Percentiles rank a stretch among this genome's conserved stretches.
These are phyloP conservation scores for Paratilapia polleni DNA, from an alignment of 2,113 vertebrate genomes.

Conservation along the genomic window DNA sequence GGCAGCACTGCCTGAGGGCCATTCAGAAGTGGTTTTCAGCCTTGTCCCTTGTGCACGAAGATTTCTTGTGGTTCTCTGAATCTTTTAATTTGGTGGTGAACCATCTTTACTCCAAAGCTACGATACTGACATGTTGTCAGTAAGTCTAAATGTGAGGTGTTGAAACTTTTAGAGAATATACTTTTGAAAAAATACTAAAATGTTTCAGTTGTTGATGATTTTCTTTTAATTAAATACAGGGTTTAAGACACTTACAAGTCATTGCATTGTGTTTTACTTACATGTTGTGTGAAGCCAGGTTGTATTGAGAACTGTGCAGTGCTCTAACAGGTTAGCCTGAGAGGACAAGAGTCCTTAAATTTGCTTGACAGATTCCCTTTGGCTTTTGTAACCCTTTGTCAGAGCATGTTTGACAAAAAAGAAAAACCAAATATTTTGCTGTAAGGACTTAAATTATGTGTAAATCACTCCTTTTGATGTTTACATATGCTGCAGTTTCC, in stretches of 20 bases:
- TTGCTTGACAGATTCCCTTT: not conserved
- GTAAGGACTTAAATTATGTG: not conserved
- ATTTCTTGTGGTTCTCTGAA: no score
- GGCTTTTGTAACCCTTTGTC: not conserved
- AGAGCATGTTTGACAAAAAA: not conserved
- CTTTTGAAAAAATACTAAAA: not conserved
- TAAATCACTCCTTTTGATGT: not conserved
- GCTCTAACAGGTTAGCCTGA: no score
- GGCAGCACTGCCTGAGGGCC: not conserved
- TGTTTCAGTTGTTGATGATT: not conserved
- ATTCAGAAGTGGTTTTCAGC: no score
- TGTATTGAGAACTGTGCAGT: not conserved
- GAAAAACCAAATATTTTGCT: not conserved
- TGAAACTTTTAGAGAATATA: not conserved
- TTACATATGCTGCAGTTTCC: not conserved
- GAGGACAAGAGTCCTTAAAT: not conserved
- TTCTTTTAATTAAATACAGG: not conserved
- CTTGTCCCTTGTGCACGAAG: no score
- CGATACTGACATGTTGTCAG: not conserved
- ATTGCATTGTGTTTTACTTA: not conserved
- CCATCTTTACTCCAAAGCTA: not conserved
- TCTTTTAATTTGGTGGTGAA: no score
- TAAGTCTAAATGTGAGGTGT: not conserved
- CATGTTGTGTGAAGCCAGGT: not conserved
- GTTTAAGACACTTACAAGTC: not conserved